phyloP scores from a whole-genome alignment of 2,113 vertebrate species.

The Bagarius yarrelli region DNA sequence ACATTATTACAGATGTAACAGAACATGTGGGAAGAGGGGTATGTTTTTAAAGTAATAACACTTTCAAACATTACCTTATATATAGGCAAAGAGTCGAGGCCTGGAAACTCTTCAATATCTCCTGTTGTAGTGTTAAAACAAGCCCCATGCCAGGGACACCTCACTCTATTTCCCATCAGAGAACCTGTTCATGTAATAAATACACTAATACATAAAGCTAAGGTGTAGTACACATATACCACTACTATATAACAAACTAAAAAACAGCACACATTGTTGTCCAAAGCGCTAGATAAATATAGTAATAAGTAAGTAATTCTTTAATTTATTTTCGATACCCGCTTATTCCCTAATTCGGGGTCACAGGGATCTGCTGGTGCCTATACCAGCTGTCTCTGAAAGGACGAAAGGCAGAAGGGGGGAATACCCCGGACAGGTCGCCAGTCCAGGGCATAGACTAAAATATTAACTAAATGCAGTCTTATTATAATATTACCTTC shows the following conservation, averaged over 20 bases:
- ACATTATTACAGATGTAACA: neutral
- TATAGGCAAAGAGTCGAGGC: conserved; percentile 75
- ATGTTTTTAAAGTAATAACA: neutral
- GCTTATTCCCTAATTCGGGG: too few relatives aligned
- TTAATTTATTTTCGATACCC: too few relatives aligned
- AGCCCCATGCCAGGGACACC: conserved; percentile 84
- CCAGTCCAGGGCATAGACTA: too few relatives aligned
- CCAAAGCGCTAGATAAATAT: neutral
- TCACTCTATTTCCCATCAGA: conserved; percentile 73
- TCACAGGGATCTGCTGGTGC: too few relatives aligned
- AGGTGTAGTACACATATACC: neutral
- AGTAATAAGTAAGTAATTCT: too few relatives aligned
- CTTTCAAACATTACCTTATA: conserved; percentile 65
- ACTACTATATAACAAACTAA: neutral
- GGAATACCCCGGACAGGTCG: too few relatives aligned
- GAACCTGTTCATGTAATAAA: conserved; percentile 66
- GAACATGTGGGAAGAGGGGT: neutral
- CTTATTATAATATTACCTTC: neutral
- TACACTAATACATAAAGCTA: neutral
- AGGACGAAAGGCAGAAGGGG: too few relatives aligned
- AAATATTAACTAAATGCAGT: neutral
- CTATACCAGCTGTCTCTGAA: too few relatives aligned
- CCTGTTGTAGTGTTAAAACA: conserved; percentile 83
- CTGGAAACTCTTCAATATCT: conserved; percentile 86
- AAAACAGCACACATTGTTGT: neutral